These are phyloP conservation scores for Bombus vancouverensis DNA, from an alignment of 1,140 invertebrate species.

Conservation along the genomic window DNA sequence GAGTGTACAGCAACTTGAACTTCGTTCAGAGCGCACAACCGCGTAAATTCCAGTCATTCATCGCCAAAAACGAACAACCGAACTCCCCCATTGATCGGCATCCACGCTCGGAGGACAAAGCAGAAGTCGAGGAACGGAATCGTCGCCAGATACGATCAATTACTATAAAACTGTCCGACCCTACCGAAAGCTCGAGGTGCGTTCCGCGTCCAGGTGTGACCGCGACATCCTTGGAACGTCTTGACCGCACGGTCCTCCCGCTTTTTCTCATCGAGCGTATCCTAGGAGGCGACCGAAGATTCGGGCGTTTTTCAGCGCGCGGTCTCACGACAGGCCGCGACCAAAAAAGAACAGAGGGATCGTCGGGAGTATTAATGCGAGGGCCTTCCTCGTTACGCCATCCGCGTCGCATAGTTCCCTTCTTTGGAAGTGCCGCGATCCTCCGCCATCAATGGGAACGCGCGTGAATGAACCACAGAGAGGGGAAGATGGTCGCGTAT, in stretches of 20 bases:
- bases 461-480: conserved; percentile 77
- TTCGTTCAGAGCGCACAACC: too few relatives aligned
- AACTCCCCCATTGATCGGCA: conserved; percentile 15
- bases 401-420: conserved; percentile 77
- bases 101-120: background rate
- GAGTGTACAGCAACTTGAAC: too few relatives aligned
- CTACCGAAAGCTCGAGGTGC: conserved; percentile 48
- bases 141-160: conserved; percentile 43
- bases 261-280: conserved; percentile 47
- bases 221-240: conserved; percentile 76
- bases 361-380: conserved; percentile 63
- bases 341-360: background rate
- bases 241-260: conserved; percentile 46
- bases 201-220: conserved; percentile 72
- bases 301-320: conserved; percentile 45
- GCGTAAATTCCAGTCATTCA: background rate
- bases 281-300: conserved; percentile 9
- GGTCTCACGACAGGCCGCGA: conserved; percentile 38
- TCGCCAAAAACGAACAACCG: background rate
- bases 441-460: conserved; percentile 78
- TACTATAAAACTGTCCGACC: conserved; percentile 52
- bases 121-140: conserved; percentile 19
- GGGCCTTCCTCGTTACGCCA: conserved; percentile 79
- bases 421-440: conserved; percentile 68
- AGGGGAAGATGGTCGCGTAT: background rate